Evolutionary conservation across 2,113 vertebrate genomes (phyloP).

Genomic region (Hippocampus mohnikei): DNA sequence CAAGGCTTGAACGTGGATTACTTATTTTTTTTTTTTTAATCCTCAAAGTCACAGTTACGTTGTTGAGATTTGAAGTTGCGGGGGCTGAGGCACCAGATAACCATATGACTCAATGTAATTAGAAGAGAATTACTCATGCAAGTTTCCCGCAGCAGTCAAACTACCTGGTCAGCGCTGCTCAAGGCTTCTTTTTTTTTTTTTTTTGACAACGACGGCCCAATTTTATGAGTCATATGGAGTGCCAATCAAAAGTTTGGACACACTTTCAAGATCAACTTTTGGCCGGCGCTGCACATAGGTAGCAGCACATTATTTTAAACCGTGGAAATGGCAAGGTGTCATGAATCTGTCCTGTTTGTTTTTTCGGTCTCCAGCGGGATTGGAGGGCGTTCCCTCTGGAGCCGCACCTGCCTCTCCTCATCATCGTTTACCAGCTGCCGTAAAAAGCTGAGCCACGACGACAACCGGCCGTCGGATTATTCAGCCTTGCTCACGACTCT

Average conservation of each 20-base stretch:
- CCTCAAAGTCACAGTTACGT: conserved; percentile 59
- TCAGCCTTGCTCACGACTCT: no score
- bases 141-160: neutral
- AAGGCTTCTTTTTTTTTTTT: neutral
- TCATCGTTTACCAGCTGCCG: no score
- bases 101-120: conserved; percentile 44
- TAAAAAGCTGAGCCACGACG: no score
- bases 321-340: no score
- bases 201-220: neutral
- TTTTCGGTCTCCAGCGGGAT: no score
- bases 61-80: conserved; percentile 9
- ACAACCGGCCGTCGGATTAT: no score
- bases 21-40: conserved; percentile 24
- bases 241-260: neutral
- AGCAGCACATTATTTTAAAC: no score
- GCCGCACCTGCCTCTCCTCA: no score
- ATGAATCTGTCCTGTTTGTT: no score
- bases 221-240: neutral
- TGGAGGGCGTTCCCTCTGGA: no score
- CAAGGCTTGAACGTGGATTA: conserved; percentile 61
- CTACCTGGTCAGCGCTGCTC: neutral
- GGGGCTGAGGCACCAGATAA: conserved; percentile 36
- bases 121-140: conserved; percentile 16
- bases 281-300: no score
- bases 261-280: neutral